phyloP scores from a whole-genome alignment of 2,888 invertebrate genomes.

The Drosophila vallismaia region DNA sequence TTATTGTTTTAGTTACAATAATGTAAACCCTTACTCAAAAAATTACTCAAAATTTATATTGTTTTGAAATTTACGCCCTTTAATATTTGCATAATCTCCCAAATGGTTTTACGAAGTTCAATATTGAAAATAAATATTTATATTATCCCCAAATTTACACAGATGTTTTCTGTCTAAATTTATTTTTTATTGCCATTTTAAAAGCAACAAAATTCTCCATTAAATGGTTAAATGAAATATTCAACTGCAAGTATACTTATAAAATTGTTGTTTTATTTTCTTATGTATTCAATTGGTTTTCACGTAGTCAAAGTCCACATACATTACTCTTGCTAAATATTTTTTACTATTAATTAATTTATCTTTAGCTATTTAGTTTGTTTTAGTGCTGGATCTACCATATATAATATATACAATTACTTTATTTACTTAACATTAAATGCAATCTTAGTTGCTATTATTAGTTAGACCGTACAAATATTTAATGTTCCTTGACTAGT shows the following conservation, averaged over 20 bases:
- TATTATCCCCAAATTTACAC: neutral
- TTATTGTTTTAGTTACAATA: too few species aligned
- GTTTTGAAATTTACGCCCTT: too few species aligned
- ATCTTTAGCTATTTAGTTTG: slow-evolving; percentile 31
- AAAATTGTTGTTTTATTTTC: slow-evolving; percentile 5
- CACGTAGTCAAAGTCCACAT: slow-evolving; percentile 18
- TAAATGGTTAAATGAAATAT: neutral
- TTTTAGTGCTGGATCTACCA: slow-evolving; percentile 15
- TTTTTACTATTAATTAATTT: slow-evolving; percentile 15
- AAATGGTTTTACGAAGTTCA: neutral
- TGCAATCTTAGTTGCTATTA: slow-evolving; percentile 25
- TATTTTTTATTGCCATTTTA: neutral
- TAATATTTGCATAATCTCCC: neutral
- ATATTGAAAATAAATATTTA: neutral
- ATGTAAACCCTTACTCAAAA: too few species aligned
- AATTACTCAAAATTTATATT: too few species aligned
- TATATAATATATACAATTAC: slow-evolving; percentile 14
- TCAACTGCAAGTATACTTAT: neutral
- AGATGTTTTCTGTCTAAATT: neutral
- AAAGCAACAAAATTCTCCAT: neutral
- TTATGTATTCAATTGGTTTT: slow-evolving; percentile 32
- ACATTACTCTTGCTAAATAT: slow-evolving; percentile 1
- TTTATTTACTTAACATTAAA: slow-evolving; percentile 33
- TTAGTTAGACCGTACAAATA: slow-evolving; percentile 6
- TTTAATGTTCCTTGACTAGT: slow-evolving; percentile 50